Percentiles rank a stretch among this genome's conserved stretches.
Conservation (phyloP, 2,888 invertebrate genomes). For the Polymixis lichenea region DNA sequence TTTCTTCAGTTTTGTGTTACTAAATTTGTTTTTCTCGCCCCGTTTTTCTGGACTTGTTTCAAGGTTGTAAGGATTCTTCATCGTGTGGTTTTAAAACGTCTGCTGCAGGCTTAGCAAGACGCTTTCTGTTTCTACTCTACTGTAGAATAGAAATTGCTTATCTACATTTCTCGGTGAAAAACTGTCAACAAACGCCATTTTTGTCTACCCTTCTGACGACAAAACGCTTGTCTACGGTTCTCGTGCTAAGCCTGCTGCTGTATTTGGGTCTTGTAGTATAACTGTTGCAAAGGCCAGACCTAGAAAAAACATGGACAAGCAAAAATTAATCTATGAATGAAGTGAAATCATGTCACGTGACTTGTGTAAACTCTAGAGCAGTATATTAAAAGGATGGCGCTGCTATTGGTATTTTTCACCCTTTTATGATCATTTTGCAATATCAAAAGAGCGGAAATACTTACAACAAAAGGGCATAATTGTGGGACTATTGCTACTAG, state of each 20-base stretch:
- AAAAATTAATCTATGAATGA: neutral
- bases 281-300: neutral
- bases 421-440: neutral
- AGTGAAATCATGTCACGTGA: neutral
- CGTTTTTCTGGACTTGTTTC: constrained; percentile 15
- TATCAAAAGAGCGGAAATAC: neutral
- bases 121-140: too few species aligned
- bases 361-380: neutral
- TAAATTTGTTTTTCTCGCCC: constrained; percentile 1
- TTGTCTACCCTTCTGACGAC: too few species aligned
- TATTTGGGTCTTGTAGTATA: neutral
- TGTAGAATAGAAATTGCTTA: too few species aligned
- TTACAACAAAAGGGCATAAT: constrained; percentile 11
- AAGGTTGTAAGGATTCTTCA: constrained; percentile 24
- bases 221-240: too few species aligned
- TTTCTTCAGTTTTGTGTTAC: constrained; percentile 46
- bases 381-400: neutral
- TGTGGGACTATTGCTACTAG: neutral
- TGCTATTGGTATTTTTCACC: neutral
- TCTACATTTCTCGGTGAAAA: too few species aligned
- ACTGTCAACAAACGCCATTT: too few species aligned
- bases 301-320: neutral
- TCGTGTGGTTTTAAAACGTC: neutral
- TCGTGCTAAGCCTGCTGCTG: too few species aligned
- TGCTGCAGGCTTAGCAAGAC: too few species aligned